These are phyloP conservation scores for Brachirus orientalis DNA, from an alignment of 2,113 vertebrate species.

Conservation along the genomic window DNA sequence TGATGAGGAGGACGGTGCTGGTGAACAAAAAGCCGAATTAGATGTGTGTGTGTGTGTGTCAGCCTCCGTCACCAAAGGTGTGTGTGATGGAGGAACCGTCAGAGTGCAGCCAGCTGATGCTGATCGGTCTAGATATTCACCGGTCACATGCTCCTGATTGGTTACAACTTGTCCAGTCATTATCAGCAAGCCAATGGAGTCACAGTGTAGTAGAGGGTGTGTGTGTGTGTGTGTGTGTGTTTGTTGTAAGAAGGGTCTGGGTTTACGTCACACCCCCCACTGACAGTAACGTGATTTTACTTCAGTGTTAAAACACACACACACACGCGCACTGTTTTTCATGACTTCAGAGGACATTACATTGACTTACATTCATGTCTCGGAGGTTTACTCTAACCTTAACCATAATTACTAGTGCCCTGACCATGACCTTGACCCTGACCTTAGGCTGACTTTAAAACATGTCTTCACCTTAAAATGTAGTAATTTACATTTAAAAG, in stretches of 20 bases:
- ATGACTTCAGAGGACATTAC: too few relatives aligned
- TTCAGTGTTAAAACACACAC: not conserved
- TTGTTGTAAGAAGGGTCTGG: not conserved
- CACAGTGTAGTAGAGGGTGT: not conserved
- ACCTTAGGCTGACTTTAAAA: too few relatives aligned
- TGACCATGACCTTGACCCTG: too few relatives aligned
- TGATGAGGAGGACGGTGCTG: not conserved
- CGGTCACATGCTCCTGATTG: slow-evolving; percentile 64
- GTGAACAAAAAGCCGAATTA: not conserved
- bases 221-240: slow-evolving; percentile 16
- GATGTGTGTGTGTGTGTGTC: slow-evolving; percentile 6
- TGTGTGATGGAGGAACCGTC: slow-evolving; percentile 3
- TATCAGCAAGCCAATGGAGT: slow-evolving; percentile 51
- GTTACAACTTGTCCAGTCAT: slow-evolving; percentile 53
- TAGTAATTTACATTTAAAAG: too few relatives aligned
- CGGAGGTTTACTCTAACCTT: too few relatives aligned
- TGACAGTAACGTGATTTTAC: slow-evolving; percentile 18
- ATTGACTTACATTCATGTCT: too few relatives aligned
- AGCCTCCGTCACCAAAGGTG: not conserved
- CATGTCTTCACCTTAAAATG: too few relatives aligned
- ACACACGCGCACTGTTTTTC: too few relatives aligned
- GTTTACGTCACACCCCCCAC: not conserved
- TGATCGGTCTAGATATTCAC: slow-evolving; percentile 45
- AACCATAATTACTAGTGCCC: too few relatives aligned
- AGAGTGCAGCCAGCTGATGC: slow-evolving; percentile 20